phyloP scores from a whole-genome alignment of 2,797 vertebrate species.

The Phrynocephalus guinanensis region DNA sequence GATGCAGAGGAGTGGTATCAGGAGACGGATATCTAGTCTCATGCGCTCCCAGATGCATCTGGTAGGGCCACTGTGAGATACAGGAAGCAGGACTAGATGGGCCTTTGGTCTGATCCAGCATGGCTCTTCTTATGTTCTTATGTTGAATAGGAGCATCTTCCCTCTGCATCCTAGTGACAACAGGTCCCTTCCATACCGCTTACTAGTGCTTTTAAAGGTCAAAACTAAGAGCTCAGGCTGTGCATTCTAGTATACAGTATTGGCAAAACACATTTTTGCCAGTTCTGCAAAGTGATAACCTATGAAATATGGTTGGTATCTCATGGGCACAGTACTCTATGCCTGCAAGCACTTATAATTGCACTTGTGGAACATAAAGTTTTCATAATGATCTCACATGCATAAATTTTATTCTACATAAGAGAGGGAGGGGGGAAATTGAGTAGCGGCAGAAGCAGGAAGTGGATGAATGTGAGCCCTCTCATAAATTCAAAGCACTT shows the following conservation, averaged over 20 bases:
- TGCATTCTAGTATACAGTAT: slow-evolving; percentile 47
- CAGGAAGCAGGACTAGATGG: too few species aligned
- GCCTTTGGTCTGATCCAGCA: too few species aligned
- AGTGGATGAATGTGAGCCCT: slow-evolving; percentile 72
- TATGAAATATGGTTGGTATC: slow-evolving; percentile 69
- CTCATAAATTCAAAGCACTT: slow-evolving; percentile 75
- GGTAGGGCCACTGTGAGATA: too few species aligned
- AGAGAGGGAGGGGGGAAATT: slow-evolving; percentile 63
- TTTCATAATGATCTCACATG: slow-evolving; percentile 78
- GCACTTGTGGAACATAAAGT: slow-evolving; percentile 75
- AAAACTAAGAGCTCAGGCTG: slow-evolving; percentile 60
- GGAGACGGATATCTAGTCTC: too few species aligned
- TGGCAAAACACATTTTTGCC: slow-evolving; percentile 63
- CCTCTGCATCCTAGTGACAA: slow-evolving; percentile 44
- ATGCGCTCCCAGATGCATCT: too few species aligned
- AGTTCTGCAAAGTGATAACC: slow-evolving; percentile 65
- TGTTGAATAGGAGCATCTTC: slow-evolving; percentile 38
- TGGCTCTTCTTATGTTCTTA: too few species aligned
- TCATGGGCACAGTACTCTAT: slow-evolving; percentile 71
- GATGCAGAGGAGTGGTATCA: too few species aligned
- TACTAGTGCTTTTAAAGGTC: slow-evolving; percentile 59
- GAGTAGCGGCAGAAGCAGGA: slow-evolving; percentile 68
- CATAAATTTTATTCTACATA: slow-evolving; percentile 75
- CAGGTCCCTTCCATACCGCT: slow-evolving; percentile 26
- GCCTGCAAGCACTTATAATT: slow-evolving; percentile 77